A percentile compares a stretch with the other conserved stretches of the same genome.
Conservation (phyloP, 2,888 invertebrate species). For the Drosophila tanythrix region DNA sequence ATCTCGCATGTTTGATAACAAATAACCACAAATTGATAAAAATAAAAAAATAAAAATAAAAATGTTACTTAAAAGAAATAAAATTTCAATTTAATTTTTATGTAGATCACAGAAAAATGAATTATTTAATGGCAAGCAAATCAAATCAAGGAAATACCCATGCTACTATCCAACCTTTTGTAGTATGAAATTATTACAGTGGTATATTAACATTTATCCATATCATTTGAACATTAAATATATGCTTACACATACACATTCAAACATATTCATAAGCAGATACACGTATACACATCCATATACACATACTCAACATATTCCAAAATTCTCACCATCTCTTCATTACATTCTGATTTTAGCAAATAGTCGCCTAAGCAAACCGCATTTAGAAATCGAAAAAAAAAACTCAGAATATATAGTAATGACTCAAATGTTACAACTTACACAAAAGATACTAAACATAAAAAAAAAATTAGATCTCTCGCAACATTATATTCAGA, state of each 20-base stretch:
- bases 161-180: not conserved
- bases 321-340: slow-evolving; percentile 18
- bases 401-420: not conserved
- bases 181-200: not conserved
- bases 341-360: slow-evolving; percentile 1
- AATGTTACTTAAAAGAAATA: not conserved
- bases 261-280: slow-evolving; percentile 38
- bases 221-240: slow-evolving; percentile 23
- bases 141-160: not conserved
- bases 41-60: not conserved
- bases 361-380: not conserved
- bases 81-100: not conserved
- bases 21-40: not conserved
- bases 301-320: slow-evolving; percentile 27
- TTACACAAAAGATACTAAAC: not conserved
- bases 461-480: not conserved
- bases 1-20: not conserved
- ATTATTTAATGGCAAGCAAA: not conserved
- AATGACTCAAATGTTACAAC: not conserved
- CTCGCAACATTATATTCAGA: not conserved
- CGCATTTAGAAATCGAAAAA: not conserved
- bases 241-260: slow-evolving; percentile 36
- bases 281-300: slow-evolving; percentile 45
- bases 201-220: slow-evolving; percentile 17
- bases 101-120: not conserved